Percentiles rank a stretch among this genome's conserved stretches.
Evolutionary conservation across 2,888 invertebrate species (phyloP).

Genomic region (Lacanobia wlatinum): DNA sequence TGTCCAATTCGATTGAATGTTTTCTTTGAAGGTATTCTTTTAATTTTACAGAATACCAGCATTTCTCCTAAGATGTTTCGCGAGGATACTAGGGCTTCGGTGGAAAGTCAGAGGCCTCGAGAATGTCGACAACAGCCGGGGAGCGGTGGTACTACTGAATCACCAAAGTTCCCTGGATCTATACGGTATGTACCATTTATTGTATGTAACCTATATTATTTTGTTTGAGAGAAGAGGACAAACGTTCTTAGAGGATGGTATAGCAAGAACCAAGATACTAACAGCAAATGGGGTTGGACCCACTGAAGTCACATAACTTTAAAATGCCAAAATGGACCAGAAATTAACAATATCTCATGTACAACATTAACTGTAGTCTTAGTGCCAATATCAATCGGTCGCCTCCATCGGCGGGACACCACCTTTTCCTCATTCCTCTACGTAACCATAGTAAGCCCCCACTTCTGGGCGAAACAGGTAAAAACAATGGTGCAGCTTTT

Average conservation of each 20-base stretch:
- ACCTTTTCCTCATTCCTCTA: too few species aligned
- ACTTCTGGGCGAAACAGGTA: too few species aligned
- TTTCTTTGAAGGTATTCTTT: not conserved
- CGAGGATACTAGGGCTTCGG: constrained; percentile 92
- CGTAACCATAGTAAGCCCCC: too few species aligned
- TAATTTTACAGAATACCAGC: constrained; percentile 92
- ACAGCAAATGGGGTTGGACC: too few species aligned
- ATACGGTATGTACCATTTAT: constrained; percentile 91
- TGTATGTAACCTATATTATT: not conserved
- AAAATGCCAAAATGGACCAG: too few species aligned
- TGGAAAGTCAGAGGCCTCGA: constrained; percentile 94
- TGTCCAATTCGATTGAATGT: too few species aligned
- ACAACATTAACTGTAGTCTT: too few species aligned
- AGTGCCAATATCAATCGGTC: too few species aligned
- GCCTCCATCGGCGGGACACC: too few species aligned
- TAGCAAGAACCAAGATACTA: not conserved
- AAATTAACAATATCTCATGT: too few species aligned
- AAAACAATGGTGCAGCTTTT: too few species aligned
- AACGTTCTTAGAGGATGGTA: not conserved
- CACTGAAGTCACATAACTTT: too few species aligned
- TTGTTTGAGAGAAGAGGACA: not conserved
- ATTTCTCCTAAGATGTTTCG: constrained; percentile 90
- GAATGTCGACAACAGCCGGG: constrained; percentile 93
- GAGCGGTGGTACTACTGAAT: constrained; percentile 96
- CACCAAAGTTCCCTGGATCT: constrained; percentile 97